Evolutionary conservation across 2,797 vertebrate genomes (phyloP).

Genomic region (Heteromormyrus szaboi): DNA sequence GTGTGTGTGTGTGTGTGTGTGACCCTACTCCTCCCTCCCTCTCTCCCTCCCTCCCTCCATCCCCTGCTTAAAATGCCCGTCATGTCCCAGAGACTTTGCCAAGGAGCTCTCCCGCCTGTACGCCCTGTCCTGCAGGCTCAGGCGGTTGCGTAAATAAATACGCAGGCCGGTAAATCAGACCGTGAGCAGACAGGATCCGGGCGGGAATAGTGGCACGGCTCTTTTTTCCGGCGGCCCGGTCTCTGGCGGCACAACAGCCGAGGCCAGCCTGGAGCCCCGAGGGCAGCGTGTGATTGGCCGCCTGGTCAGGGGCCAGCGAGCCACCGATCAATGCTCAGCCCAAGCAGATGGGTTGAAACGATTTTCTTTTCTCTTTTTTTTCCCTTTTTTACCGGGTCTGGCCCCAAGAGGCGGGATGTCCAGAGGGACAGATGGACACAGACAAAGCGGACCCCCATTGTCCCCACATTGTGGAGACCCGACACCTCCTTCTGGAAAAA

Average conservation of each 20-base stretch:
- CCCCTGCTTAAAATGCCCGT: not conserved
- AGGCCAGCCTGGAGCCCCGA: not conserved
- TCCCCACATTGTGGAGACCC: not conserved
- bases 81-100: not conserved
- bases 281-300: not conserved
- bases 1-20: not conserved
- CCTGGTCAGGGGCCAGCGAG: not conserved
- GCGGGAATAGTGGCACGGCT: not conserved
- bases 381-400: not conserved
- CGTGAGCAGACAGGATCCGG: not conserved
- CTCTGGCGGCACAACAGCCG: not conserved
- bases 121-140: not conserved
- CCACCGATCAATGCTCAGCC: not conserved
- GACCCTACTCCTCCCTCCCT: not conserved
- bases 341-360: not conserved
- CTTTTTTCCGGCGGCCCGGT: not conserved
- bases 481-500: conserved; percentile 47
- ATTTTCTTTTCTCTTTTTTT: not conserved
- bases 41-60: not conserved
- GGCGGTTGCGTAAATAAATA: conserved; percentile 1
- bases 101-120: not conserved
- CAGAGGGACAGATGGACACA: not conserved
- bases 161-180: not conserved
- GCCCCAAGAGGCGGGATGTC: not conserved
- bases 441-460: not conserved